Percentiles rank a stretch among this genome's conserved stretches.
Evolutionary conservation across 2,888 invertebrate genomes (phyloP).

Genomic region (Tuberolachnus salignus): DNA sequence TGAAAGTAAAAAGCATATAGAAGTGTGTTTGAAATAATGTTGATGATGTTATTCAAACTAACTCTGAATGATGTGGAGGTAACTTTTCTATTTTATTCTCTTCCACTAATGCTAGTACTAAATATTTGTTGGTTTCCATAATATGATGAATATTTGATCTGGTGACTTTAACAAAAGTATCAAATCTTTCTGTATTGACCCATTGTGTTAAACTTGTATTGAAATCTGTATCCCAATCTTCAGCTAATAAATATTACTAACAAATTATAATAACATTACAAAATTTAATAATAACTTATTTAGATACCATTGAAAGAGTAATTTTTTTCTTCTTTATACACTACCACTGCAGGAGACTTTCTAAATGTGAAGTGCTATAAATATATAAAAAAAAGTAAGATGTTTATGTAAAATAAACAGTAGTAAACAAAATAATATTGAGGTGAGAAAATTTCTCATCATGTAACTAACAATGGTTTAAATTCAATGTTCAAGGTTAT

Average conservation of each 20-base stretch:
- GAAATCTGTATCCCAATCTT: constrained; percentile 62
- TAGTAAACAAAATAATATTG: too few relatives aligned
- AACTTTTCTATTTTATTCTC: constrained; percentile 85
- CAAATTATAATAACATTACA: constrained; percentile 66
- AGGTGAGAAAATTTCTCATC: too few relatives aligned
- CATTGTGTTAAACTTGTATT: constrained; percentile 81
- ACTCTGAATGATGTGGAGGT: constrained; percentile 77
- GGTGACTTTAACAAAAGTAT: constrained; percentile 78
- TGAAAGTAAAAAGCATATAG: background rate
- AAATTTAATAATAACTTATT: background rate
- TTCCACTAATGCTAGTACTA: constrained; percentile 86
- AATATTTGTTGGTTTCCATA: constrained; percentile 81
- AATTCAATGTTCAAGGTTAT: constrained; percentile 14
- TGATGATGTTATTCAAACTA: constrained; percentile 56
- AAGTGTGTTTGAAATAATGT: background rate
- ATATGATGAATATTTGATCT: constrained; percentile 71
- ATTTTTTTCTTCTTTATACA: constrained; percentile 56
- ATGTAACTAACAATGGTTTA: too few relatives aligned
- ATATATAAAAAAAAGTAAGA: background rate
- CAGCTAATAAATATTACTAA: constrained; percentile 62
- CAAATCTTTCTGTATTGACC: constrained; percentile 88
- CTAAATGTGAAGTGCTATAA: constrained; percentile 50
- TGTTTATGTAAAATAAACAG: constrained; percentile 57
- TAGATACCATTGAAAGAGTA: constrained; percentile 55
- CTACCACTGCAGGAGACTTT: constrained; percentile 54